A percentile compares a stretch with the other conserved stretches of the same genome.
Evolutionary conservation across 2,888 invertebrate genomes (phyloP).

Genomic region (Acrobeloides nanus): DNA sequence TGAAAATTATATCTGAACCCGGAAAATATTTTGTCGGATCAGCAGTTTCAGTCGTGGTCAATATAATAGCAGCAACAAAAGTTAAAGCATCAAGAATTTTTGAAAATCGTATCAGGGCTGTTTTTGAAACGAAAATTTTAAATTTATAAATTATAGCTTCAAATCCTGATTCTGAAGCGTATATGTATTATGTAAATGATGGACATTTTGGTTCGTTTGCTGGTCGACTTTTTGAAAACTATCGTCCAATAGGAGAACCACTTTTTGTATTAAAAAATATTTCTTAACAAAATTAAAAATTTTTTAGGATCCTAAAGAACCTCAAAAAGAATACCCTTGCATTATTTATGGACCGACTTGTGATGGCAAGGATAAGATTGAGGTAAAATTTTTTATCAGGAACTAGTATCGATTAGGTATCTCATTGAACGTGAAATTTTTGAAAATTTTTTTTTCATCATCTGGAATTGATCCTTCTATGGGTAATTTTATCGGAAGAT

Average conservation of each 20-base stretch:
- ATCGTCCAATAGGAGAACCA: conserved; percentile 54
- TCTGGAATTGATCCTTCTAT: too few species aligned
- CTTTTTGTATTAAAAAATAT: too few species aligned
- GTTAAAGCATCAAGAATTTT: conserved; percentile 9
- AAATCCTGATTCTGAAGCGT: neutral
- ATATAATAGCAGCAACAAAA: conserved; percentile 74
- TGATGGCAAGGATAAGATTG: conserved; percentile 27
- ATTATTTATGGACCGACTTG: conserved; percentile 34
- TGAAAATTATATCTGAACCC: conserved; percentile 86
- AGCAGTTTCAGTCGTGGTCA: conserved; percentile 81
- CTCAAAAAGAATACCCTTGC: conserved; percentile 14
- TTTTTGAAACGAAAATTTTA: too few species aligned
- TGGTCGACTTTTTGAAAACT: conserved; percentile 88
- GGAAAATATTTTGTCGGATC: conserved; percentile 91
- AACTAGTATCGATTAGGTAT: too few species aligned
- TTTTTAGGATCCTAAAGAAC: too few species aligned
- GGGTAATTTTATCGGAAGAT: too few species aligned
- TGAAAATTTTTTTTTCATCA: too few species aligned
- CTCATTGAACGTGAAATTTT: too few species aligned
- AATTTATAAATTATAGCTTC: neutral
- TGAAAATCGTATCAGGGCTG: conserved; percentile 19
- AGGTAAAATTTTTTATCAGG: too few species aligned
- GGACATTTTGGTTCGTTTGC: conserved; percentile 98
- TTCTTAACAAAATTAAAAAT: conserved; percentile 51
- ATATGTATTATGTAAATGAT: conserved; percentile 35